Conservation (phyloP, 1,140 invertebrate genomes). For the Drosophila ambigua region DNA sequence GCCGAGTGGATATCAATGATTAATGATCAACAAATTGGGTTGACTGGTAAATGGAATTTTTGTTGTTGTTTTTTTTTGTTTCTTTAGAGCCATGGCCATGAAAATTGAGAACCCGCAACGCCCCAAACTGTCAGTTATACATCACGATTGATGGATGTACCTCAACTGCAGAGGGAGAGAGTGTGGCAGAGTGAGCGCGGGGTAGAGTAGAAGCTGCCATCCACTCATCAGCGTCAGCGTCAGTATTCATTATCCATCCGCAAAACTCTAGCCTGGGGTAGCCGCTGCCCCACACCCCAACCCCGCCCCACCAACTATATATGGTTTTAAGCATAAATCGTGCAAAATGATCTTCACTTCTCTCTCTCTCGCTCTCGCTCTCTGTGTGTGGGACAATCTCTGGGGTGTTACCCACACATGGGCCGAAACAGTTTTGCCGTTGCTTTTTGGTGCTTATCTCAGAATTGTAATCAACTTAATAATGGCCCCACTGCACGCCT, state of each 20-base stretch:
- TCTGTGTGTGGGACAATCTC: background rate
- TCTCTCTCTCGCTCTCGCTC: constrained; percentile 1
- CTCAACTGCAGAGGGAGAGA: background rate
- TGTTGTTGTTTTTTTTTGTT: constrained; percentile 19
- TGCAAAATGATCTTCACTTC: constrained; percentile 51
- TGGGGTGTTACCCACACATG: constrained; percentile 64
- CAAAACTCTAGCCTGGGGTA: constrained; percentile 36
- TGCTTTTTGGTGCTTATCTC: constrained; percentile 56
- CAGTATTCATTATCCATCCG: constrained; percentile 37
- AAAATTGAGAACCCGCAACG: constrained; percentile 62
- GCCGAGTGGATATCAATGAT: constrained; percentile 59
- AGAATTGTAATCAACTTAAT: constrained; percentile 74
- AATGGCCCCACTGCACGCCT: constrained; percentile 51
- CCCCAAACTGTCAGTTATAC: constrained; percentile 65
- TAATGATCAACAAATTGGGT: constrained; percentile 71
- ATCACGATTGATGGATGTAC: constrained; percentile 65
- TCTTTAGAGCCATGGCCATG: constrained; percentile 37
- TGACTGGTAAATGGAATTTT: constrained; percentile 44
- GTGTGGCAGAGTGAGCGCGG: constrained; percentile 1
- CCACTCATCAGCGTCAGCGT: constrained; percentile 60
- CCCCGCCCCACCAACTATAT: background rate
- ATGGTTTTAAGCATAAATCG: constrained; percentile 30
- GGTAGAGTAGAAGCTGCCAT: constrained; percentile 44
- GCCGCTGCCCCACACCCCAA: too few relatives aligned
- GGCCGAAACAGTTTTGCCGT: constrained; percentile 30